These are phyloP conservation scores for Irena cyanogastra DNA, from an alignment of 2,113 vertebrate genomes.

Conservation along the genomic window DNA sequence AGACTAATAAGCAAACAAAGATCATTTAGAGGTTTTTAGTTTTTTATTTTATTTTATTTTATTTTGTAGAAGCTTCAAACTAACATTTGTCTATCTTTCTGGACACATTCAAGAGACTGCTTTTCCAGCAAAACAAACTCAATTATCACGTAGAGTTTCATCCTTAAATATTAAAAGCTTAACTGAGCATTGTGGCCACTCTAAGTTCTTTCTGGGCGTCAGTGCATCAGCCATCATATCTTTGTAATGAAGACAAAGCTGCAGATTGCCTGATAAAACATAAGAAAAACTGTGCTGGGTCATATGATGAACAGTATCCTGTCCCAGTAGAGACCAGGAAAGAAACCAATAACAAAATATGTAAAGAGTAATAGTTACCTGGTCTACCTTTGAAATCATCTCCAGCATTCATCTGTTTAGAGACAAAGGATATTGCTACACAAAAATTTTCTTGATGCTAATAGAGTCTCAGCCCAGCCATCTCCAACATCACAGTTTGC, in stretches of 20 bases:
- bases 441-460: background rate
- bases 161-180: background rate
- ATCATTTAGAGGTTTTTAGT: too few species aligned
- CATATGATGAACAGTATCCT: background rate
- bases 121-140: background rate
- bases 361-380: background rate
- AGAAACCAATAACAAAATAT: background rate
- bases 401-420: background rate
- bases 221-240: background rate
- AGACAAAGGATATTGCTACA: background rate
- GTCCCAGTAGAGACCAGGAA: background rate
- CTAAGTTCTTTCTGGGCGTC: background rate
- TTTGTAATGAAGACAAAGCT: background rate
- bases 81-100: background rate
- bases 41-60: too few species aligned
- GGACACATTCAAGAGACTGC: background rate
- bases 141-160: background rate
- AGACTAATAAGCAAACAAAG: too few species aligned
- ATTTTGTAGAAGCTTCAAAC: background rate
- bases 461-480: background rate
- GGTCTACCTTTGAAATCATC: background rate
- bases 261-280: background rate
- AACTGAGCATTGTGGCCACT: background rate
- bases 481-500: background rate
- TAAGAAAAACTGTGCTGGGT: background rate